Evolutionary conservation across 2,888 invertebrate species (phyloP), one percentile per base, ranked within the genome.

Genomic region (Eupithecia dodoneata): DNA sequence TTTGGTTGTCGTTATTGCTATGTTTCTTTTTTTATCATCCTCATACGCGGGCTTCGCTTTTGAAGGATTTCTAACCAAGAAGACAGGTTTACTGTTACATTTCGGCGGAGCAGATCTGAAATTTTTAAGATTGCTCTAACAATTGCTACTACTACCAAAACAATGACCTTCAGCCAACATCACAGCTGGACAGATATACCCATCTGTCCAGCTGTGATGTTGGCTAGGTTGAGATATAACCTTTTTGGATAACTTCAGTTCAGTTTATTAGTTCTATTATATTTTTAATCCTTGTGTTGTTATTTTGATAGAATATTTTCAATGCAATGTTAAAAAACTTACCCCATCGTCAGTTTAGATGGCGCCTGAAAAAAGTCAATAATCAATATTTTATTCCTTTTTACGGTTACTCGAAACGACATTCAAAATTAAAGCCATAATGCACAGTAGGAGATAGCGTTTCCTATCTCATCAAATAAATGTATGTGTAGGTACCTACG

Each of bases 281-380:
- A 0, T 55, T n/a, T 55, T 59, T 59, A n/a, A 9, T 9, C 18
- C 59, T 18, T 59, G 59, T 9, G 18, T 18, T 9, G 18, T 9
- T 9, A 59, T 52, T 2, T 52, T 52, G 15, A n/a, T 59, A 59
- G 2, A 30, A 63, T 80, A 81, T 79, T 66, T 76, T 30, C 44
- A 71, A 52, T 18, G 30, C 15, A 69, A 70, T 30, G 10, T 78
- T 41, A 75, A 72, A 70, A 52, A 69, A 77, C 85, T 81, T 87
- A 91, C 93, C 90, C 88, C 70, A 85, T 76, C 41, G 80, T 76
- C 70, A 87, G 81, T 81, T 90, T 92, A 2, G 90, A 87, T 18
- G 87, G 77, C 63, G 87, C 88, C 93, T 93, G 85, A 49, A 91
- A 92, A 73, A 49, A 9, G 55, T 59, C 9, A 59, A 18, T 9